phyloP scores from a whole-genome alignment of 1,140 invertebrate species.

The Dreissena rostriformis region DNA sequence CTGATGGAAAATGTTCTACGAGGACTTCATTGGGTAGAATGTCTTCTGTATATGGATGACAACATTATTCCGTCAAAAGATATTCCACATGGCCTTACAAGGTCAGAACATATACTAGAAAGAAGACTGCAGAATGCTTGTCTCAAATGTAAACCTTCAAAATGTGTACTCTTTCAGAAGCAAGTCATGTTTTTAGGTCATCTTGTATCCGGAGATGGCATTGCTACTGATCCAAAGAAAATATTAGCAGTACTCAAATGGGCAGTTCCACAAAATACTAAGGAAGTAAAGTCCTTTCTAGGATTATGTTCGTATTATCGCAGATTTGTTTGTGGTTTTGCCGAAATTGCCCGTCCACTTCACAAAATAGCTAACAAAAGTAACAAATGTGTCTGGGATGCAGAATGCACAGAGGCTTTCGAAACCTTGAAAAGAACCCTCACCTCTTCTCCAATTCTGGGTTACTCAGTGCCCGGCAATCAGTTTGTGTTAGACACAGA shows the following conservation, averaged over 20 bases:
- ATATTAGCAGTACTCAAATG: conserved; percentile 68
- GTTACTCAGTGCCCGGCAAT: background rate
- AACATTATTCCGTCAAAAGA: conserved; percentile 45
- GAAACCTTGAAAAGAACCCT: conserved; percentile 53
- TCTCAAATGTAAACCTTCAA: conserved; percentile 81
- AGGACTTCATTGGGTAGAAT: conserved; percentile 50
- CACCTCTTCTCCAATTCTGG: conserved; percentile 32
- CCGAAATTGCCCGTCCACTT: conserved; percentile 61
- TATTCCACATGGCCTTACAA: conserved; percentile 27
- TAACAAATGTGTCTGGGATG: conserved; percentile 27
- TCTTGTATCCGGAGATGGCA: conserved; percentile 63
- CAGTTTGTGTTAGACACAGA: background rate
- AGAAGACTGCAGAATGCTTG: conserved; percentile 48
- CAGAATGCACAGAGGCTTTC: conserved; percentile 54
- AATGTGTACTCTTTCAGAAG: conserved; percentile 80
- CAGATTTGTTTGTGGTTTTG: conserved; percentile 65
- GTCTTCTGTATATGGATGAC: conserved; percentile 58
- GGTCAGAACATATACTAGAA: conserved; percentile 57
- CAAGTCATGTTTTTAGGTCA: conserved; percentile 68
- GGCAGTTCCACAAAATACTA: conserved; percentile 67
- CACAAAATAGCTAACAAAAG: conserved; percentile 52
- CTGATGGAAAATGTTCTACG: conserved; percentile 62
- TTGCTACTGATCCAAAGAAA: conserved; percentile 69
- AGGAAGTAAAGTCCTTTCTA: conserved; percentile 70
- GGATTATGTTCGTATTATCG: conserved; percentile 69